Base-by-base conservation (phyloP, 2,797 vertebrate species). In the Avahi laniger region DNA sequence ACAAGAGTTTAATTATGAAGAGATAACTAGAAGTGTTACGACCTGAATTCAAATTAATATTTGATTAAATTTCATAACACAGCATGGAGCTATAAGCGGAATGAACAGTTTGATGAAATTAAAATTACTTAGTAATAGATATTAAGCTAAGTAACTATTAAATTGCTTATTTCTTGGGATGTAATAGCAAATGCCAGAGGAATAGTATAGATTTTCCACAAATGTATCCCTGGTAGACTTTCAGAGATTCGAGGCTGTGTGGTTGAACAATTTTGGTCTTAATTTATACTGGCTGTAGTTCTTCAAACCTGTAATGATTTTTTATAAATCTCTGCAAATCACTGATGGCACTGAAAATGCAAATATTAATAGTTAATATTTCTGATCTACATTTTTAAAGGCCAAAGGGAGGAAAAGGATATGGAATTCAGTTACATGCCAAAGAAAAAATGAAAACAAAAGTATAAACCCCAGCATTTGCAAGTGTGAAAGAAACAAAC, bases 31-130 rank as follows among this genome's bases (percentile, higher is more conserved):
- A 98, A 98, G 93, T 98, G 97, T 97, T 98, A 98, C 2, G 84
- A 97, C 97, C 87, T 92, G 98, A 98, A 98, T 98, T 98, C 96
- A 98, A 98, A 99, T 98, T 98, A 98, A 98, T 98, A 97, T 98
- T 98, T 98, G 98, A 99, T 98, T 98, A 98, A 98, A 98, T 98
- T 98, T 98, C 78, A 98, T 93, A 98, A 97, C 97, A 97, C 94
- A 98, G 95, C 95, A 86, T 96, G 92, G 65, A 97, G 88, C 92
- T 97, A 80, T 97, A 97, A 96, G 97, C 98, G 97, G 94, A 94
- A 95, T 97, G 98, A 98, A 96, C 94, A 97, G 67, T 97, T 90
- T 69, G 90, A 98, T 97, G 95, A 98, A 98, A 98, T 97, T 97
- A 97, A 97, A 98, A 99, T 98, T 98, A 98, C 76, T 97, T 97